Percentiles rank a stretch among this genome's conserved stretches.
Conservation (phyloP, 2,797 vertebrate species). For the Coranthus polyacanthus region DNA sequence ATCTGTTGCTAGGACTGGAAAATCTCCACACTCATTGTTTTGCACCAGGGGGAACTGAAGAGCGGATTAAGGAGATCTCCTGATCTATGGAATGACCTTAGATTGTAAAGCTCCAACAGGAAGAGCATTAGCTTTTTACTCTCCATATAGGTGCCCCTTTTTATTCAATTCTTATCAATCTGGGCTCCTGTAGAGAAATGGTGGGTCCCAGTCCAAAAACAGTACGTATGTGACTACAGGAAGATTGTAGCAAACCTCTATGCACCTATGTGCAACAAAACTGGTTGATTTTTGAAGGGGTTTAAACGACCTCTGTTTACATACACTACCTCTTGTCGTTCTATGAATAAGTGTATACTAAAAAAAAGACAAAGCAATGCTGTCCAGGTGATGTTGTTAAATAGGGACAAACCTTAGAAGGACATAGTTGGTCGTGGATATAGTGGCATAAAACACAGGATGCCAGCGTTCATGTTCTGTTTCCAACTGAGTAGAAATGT, state of each 20-base stretch:
- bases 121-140: conserved; percentile 53
- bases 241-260: background rate
- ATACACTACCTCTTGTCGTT: too few species aligned
- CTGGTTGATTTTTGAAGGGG: too few species aligned
- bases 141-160: conserved; percentile 30
- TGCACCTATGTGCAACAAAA: too few species aligned
- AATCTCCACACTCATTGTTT: conserved; percentile 70
- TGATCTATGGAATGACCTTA: conserved; percentile 70
- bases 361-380: too few species aligned
- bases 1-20: conserved; percentile 74
- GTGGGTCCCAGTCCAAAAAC: conserved; percentile 9
- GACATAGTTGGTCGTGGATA: too few species aligned
- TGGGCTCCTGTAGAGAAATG: conserved; percentile 32
- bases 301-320: too few species aligned
- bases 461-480: too few species aligned
- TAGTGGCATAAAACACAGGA: too few species aligned
- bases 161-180: conserved; percentile 48
- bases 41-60: conserved; percentile 56
- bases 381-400: too few species aligned
- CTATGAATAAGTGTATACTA: too few species aligned
- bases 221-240: background rate
- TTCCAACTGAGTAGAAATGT: too few species aligned
- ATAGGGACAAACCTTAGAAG: too few species aligned
- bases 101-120: conserved; percentile 45
- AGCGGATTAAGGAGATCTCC: conserved; percentile 72